These are phyloP conservation scores for Paramuricea clavata DNA, from an alignment of 92 coral and sea anemone species.

Conservation along the genomic window DNA sequence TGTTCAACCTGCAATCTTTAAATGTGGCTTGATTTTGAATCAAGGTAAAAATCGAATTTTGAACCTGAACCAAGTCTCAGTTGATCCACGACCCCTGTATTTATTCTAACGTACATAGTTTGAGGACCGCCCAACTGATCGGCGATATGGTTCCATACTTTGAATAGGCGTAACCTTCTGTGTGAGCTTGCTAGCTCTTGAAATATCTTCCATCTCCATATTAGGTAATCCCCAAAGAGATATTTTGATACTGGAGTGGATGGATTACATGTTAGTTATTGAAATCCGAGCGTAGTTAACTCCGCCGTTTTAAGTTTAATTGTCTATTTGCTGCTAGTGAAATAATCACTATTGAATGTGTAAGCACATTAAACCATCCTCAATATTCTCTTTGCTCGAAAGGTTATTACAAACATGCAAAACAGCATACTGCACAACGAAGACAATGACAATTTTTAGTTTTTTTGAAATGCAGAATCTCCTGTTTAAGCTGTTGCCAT, in stretches of 20 bases:
- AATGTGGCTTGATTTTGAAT: conserved; percentile 59
- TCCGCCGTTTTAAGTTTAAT: conserved; percentile 56
- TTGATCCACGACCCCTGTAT: conserved; percentile 22
- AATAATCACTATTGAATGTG: conserved; percentile 58
- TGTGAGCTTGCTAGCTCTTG: conserved; percentile 29
- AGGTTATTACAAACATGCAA: conserved; percentile 48
- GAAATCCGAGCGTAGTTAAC: conserved; percentile 59
- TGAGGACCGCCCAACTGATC: conserved; percentile 17
- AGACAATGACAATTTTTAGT: conserved; percentile 44
- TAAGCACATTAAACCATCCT: not conserved
- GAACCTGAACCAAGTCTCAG: conserved; percentile 38
- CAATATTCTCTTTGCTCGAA: conserved; percentile 4
- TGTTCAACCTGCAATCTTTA: conserved; percentile 56
- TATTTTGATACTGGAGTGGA: conserved; percentile 51
- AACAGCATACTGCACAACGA: conserved; percentile 60
- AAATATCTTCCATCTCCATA: conserved; percentile 60
- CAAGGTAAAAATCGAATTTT: not conserved
- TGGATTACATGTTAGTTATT: conserved; percentile 66
- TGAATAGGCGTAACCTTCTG: conserved; percentile 17
- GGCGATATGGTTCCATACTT: conserved; percentile 22
- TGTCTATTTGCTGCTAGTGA: conserved; percentile 63
- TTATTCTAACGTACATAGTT: not conserved
- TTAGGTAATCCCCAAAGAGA: conserved; percentile 68
- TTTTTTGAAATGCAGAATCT: conserved; percentile 57
- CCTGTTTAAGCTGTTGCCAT: conserved; percentile 56